phyloP scores from a whole-genome alignment of 2,113 vertebrate species.

The Thermophis baileyi region DNA sequence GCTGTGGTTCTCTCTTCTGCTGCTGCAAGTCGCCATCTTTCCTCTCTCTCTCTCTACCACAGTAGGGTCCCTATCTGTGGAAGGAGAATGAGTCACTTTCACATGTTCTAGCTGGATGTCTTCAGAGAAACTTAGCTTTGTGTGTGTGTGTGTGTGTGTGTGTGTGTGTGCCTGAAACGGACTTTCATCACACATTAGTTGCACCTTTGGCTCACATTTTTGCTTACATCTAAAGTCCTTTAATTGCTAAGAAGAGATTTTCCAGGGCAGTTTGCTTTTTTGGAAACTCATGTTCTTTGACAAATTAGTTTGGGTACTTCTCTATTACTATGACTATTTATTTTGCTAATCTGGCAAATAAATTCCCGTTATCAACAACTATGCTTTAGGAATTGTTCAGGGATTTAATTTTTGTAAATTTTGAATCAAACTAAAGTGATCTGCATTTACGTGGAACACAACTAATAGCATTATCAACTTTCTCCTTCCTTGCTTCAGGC shows the following conservation, averaged over 20 bases:
- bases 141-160: too few relatives aligned
- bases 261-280: background rate
- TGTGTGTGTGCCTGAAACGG: too few relatives aligned
- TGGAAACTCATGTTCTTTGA: background rate
- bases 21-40: conserved; percentile 40
- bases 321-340: background rate
- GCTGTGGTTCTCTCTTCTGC: conserved; percentile 44
- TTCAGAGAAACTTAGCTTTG: conserved; percentile 37
- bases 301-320: background rate
- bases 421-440: background rate
- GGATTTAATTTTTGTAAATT: background rate
- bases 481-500: background rate
- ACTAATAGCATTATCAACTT: background rate
- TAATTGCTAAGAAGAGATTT: background rate
- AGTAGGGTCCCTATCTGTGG: conserved; percentile 53
- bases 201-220: background rate
- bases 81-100: conserved; percentile 53
- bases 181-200: background rate
- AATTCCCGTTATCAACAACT: background rate
- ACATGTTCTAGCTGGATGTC: background rate
- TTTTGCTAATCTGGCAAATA: background rate
- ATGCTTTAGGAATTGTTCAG: background rate
- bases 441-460: background rate
- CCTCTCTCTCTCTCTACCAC: conserved; percentile 39
- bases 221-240: background rate